Evolutionary conservation across 2,797 vertebrate species (phyloP).

Genomic region (Brachyalestes nurse): DNA sequence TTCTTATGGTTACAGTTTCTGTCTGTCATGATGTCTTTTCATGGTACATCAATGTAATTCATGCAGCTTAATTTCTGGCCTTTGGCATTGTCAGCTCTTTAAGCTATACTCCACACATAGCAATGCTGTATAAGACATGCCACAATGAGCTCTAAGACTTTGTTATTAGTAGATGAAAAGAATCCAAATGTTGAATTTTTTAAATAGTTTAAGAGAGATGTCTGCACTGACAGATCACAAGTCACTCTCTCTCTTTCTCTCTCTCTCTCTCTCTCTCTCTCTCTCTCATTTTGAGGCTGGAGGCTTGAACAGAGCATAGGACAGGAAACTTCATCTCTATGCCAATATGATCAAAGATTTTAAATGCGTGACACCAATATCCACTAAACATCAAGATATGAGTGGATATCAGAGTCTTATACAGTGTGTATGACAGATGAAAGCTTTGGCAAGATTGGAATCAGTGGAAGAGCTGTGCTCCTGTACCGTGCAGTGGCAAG

Average conservation of each 20-base stretch:
- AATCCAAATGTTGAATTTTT: not conserved
- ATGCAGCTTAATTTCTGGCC: not conserved
- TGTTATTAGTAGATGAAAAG: not conserved
- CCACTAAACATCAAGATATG: slow-evolving; percentile 21
- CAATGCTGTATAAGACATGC: not conserved
- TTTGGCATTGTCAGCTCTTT: not conserved
- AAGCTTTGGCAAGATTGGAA: slow-evolving; percentile 16
- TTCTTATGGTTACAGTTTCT: not conserved
- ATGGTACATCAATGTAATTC: not conserved
- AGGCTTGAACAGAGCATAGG: not conserved
- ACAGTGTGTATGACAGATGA: not conserved
- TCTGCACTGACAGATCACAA: not conserved
- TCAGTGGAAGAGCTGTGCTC: slow-evolving; percentile 2
- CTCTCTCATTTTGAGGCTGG: not conserved
- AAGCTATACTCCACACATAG: not conserved
- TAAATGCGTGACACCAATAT: slow-evolving; percentile 1
- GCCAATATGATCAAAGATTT: slow-evolving; percentile 18
- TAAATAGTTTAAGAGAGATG: not conserved
- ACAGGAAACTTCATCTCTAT: not conserved
- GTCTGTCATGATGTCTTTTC: not conserved
- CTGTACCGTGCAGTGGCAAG: not conserved
- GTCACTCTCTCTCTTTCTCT: not conserved
- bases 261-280: not conserved
- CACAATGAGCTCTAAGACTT: not conserved
- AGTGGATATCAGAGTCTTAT: slow-evolving; percentile 8